Evolutionary conservation across 2,888 invertebrate species (phyloP), one percentile per base, ranked within the genome.

Genomic region (Dinocampus coccinellae): DNA sequence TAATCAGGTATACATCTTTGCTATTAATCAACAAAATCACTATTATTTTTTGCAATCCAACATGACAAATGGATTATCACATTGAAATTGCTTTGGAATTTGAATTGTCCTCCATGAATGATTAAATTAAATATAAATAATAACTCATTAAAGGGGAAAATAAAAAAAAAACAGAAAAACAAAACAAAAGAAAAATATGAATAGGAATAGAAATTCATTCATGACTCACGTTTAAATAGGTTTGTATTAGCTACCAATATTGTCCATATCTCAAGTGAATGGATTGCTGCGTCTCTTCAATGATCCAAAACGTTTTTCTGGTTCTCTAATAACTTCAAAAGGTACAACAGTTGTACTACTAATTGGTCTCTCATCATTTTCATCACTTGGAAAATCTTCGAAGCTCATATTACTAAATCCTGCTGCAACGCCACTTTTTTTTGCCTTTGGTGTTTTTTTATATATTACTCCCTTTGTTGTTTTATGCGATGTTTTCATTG

Each of bases 381-480:
- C 90, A 79, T 92, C 93, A 29, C 91, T 92, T 1, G 92, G 91
- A 81, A 92, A 93, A 85, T 93, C 93, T 83, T 93, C 93, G 79
- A 93, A 93, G 81, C 93, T 93, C 92, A 93, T 91, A 79, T 93
- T 93, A 80, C 92, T 92, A 81, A 93, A 92, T 3, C 92, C 92
- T 9, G 90, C 90, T 0, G 76, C 80, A 1, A 75, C 75, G 2
- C 77, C 75, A 16, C 72, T 79, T 68, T 81, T 82, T 13, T 81
- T 81, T 13, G 74, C 73, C 47, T 84, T 85, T 4, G 76, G 65
- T 6, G 73, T 70, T 58, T 80, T 82, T 69, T 85, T 87, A 68
- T 82, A 82, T 39, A 78, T 73, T 4, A 72, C 68, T 10, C 58
- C 68, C 26, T 83, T 88, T 1, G 24, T 24, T n/a, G 74, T 74